Evolutionary conservation across 2,888 invertebrate species (phyloP).

Genomic region (Acanthosoma haemorrhoidale): DNA sequence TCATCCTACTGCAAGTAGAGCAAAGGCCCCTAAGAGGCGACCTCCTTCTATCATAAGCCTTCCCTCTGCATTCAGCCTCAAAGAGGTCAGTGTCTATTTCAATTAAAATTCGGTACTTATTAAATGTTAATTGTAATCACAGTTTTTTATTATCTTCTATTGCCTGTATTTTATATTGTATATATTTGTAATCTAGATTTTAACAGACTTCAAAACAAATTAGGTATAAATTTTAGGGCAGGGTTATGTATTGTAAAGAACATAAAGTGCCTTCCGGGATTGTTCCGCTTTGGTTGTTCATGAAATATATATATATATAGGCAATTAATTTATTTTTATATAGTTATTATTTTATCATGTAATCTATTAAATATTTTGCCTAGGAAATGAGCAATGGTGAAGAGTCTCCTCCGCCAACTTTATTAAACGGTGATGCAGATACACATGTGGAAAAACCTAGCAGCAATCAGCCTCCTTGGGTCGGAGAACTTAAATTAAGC

Average conservation of each 20-base stretch:
- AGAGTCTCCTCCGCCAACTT: conserved; percentile 36
- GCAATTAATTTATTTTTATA: too few species aligned
- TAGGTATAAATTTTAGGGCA: too few species aligned
- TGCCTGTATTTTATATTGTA: too few species aligned
- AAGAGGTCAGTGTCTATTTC: conserved; percentile 43
- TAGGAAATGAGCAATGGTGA: conserved; percentile 11
- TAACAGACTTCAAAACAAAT: too few species aligned
- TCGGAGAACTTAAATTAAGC: conserved; percentile 72
- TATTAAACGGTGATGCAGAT: conserved; percentile 46
- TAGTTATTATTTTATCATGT: too few species aligned
- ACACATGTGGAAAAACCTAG: conserved; percentile 50
- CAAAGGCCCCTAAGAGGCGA: conserved; percentile 60
- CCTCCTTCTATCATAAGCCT: conserved; percentile 54
- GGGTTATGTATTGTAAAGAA: too few species aligned
- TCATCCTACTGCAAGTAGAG: conserved; percentile 53
- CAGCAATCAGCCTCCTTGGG: conserved; percentile 73
- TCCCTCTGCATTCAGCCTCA: conserved; percentile 24
- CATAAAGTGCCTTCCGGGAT: too few species aligned
- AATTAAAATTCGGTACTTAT: neutral
- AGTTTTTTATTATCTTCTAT: too few species aligned
- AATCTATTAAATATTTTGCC: neutral
- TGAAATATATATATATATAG: too few species aligned
- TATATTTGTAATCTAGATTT: too few species aligned
- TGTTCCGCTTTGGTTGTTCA: too few species aligned
- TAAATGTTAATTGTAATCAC: too few species aligned